Conservation (phyloP, 2,888 invertebrate genomes). For the Linnaemya tessellans region DNA sequence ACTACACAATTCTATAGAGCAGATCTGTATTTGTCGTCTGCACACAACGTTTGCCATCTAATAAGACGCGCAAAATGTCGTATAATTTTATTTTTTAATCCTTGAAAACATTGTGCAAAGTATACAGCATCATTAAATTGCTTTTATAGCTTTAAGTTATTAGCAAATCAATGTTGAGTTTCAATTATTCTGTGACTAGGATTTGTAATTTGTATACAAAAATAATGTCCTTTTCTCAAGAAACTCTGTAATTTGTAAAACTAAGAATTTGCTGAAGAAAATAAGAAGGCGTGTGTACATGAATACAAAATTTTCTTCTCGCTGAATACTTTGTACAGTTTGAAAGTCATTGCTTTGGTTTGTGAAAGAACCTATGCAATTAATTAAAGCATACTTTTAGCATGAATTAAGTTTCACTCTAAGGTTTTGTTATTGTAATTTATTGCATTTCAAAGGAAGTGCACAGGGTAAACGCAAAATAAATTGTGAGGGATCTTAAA, state of each 20-base stretch:
- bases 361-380: background rate
- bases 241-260: background rate
- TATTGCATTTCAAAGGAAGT: no score
- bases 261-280: background rate
- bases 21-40: slow-evolving; percentile 29
- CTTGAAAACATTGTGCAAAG: background rate
- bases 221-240: background rate
- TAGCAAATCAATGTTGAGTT: slow-evolving; percentile 15
- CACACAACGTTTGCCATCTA: background rate
- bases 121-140: slow-evolving; percentile 22
- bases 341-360: slow-evolving; percentile 15
- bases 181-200: slow-evolving; percentile 18
- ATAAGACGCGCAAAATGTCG: background rate
- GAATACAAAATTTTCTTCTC: background rate
- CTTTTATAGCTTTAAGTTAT: slow-evolving; percentile 37
- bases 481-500: no score
- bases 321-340: background rate
- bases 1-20: background rate
- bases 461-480: no score
- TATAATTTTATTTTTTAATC: background rate
- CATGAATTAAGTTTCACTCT: background rate
- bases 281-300: background rate
- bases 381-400: slow-evolving; percentile 43
- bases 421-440: no score
- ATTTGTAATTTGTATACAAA: background rate